A percentile compares a stretch with the other conserved stretches of the same genome.
Evolutionary conservation across 2,888 invertebrate species (phyloP).

Genomic region (Luperina testacea): DNA sequence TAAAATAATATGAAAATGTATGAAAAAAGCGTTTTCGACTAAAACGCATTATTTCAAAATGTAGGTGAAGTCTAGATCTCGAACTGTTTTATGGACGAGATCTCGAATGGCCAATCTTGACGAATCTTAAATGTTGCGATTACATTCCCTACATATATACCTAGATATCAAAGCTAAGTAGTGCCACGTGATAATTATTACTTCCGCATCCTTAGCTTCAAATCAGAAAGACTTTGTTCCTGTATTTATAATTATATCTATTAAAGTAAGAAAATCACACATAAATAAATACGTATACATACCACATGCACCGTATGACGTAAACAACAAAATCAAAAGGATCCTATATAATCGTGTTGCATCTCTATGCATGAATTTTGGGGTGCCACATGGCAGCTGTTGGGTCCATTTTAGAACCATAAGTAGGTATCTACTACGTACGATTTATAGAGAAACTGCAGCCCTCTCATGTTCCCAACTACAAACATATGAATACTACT

Average conservation of each 20-base stretch:
- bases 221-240: background rate
- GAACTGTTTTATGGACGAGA: background rate
- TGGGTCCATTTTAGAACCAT: background rate
- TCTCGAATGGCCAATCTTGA: background rate
- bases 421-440: too few species aligned
- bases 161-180: background rate
- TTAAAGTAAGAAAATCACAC: background rate
- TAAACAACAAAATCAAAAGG: background rate
- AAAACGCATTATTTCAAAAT: background rate
- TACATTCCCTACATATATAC: background rate
- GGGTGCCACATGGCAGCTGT: background rate
- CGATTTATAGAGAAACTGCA: background rate
- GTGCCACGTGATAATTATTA: background rate
- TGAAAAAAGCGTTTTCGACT: background rate
- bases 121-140: background rate
- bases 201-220: background rate
- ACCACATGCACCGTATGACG: background rate
- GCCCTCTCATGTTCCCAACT: too few species aligned
- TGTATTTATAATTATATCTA: background rate
- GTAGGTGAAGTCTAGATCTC: too few species aligned
- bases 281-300: background rate
- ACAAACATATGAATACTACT: background rate
- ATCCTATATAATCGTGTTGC: background rate
- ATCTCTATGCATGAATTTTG: background rate
- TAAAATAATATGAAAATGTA: too few species aligned